Evolutionary conservation across 2,797 vertebrate species (phyloP).

Genomic region (Glyptemys insculpta): DNA sequence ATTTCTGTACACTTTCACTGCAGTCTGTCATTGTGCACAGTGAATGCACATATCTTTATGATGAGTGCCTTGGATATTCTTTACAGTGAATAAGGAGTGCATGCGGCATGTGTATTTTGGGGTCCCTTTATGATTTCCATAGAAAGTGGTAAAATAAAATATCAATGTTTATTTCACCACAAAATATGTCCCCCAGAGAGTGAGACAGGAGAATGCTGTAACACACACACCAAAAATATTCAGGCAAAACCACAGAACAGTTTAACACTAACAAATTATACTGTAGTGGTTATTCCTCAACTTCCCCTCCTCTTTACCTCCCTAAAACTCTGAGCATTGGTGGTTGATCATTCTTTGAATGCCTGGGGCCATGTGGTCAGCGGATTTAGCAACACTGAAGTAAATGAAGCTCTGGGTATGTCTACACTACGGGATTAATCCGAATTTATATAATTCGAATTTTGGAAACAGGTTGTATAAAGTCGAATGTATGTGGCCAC

Average conservation of each 20-base stretch:
- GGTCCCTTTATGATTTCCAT: background rate
- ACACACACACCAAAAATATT: background rate
- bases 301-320: constrained; percentile 4
- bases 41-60: background rate
- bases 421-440: no score
- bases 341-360: background rate
- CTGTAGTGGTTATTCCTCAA: background rate
- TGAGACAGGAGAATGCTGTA: background rate
- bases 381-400: background rate
- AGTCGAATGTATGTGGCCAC: no score
- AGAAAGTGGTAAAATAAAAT: background rate
- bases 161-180: background rate
- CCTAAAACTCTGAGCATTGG: background rate
- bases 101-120: background rate
- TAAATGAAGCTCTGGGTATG: background rate
- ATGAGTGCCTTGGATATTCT: background rate
- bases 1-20: background rate
- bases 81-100: background rate
- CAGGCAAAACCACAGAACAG: constrained; percentile 39
- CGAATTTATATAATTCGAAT: no score
- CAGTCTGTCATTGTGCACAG: background rate
- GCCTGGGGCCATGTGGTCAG: constrained; percentile 14
- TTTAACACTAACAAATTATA: constrained; percentile 21
- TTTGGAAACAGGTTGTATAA: no score
- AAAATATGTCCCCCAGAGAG: background rate